Base-by-base conservation (phyloP, 2,797 vertebrate genomes). In the Rhincodon typus region DNA sequence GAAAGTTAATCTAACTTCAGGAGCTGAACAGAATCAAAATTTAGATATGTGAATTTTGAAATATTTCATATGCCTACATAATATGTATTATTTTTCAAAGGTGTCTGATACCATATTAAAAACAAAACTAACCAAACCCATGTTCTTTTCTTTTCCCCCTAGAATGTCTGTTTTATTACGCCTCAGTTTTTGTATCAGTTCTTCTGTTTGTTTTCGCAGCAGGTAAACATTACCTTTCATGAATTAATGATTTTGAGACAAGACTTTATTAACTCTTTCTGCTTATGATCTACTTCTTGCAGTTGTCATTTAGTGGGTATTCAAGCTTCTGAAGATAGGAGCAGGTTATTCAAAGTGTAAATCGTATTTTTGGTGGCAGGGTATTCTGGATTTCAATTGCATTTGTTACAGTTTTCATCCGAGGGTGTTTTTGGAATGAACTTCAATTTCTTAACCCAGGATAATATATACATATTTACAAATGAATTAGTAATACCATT, bases 161-260 rank as follows among this genome's bases (percentile, higher is more conserved):
- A 99, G 99, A 99, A 99, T 98, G 99, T 99, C 97, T 99, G 99
- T 98, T 99, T 99, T 99, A 99, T 99, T 98, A 99, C 99, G 96
- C 99, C 99, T 96, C 99, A 99, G 96, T 99, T 99, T 99, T 99
- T 99, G 98, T 99, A 99, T 98, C 99, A 99, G 98, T 99, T 99
- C 98, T 99, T 98, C 98, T 99, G 99, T 98, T 98, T 99, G 98
- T 99, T 99, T 98, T 99, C 99, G 98, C 99, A 99, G 97, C 99
- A 99, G 98, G 99, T 99, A 98, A 99, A 99, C 98, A 96, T 96
- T 42, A 96, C 79, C 50, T 57, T 96, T 88, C 96, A 93, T 69
- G 72, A 94, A 94, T 87, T 69, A 77, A 27, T 34, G 30, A 95
- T 34, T 30, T 95, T 95, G 12, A 30, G 79, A 2, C 38, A 21